Percentiles rank a stretch among this genome's conserved stretches.
Evolutionary conservation across 2,797 vertebrate genomes (phyloP).

Genomic region (Pelochelys cantorii): DNA sequence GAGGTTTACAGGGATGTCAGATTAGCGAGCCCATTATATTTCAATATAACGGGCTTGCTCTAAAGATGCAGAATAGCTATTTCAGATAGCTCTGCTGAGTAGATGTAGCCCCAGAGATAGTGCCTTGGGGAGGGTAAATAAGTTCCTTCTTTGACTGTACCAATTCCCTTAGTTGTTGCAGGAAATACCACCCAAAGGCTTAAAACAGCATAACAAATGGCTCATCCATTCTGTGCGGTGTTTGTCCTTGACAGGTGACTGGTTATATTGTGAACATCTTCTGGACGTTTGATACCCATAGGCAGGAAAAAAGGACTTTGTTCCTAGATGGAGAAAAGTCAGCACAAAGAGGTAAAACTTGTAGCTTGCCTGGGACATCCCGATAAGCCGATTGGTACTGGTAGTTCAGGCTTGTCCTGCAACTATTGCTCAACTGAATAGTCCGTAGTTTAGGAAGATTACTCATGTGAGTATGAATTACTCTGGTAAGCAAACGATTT

Average conservation of each 20-base stretch:
- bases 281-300: constrained; percentile 93
- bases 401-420: accelerated
- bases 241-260: constrained; percentile 83
- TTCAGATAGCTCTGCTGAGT: no score
- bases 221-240: not conserved
- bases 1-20: no score
- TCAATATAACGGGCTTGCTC: no score
- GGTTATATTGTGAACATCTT: constrained; percentile 90
- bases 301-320: constrained; percentile 90
- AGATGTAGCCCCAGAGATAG: not conserved
- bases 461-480: not conserved
- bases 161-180: not conserved
- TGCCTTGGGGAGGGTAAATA: not conserved
- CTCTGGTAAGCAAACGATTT: not conserved
- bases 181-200: not conserved
- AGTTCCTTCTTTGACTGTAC: not conserved
- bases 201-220: not conserved
- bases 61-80: no score
- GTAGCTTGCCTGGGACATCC: not conserved
- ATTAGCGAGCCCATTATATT: no score
- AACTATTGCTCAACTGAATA: not conserved
- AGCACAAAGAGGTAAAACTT: constrained; percentile 84
- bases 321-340: constrained; percentile 76
- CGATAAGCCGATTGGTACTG: not conserved
- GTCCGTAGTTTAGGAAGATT: not conserved